Evolutionary conservation across 2,888 invertebrate species (phyloP).

Genomic region (Ectemnius continuus): DNA sequence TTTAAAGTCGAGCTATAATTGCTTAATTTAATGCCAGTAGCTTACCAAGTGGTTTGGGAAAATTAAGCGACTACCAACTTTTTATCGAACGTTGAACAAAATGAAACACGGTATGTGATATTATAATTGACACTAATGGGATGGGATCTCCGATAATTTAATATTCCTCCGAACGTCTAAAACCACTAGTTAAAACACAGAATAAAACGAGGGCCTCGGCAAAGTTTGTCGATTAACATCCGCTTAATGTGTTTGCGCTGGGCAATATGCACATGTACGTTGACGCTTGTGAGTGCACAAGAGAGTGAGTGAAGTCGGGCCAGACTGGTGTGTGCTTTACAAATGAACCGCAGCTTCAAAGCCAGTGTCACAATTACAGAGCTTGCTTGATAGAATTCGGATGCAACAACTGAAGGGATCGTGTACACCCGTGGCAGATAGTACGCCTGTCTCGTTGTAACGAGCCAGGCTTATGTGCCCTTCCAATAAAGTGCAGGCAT

Average conservation of each 20-base stretch:
- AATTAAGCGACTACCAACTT: not conserved
- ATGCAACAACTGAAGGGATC: constrained; percentile 36
- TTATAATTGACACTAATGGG: no score
- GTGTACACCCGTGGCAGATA: constrained; percentile 15
- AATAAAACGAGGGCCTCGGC: no score
- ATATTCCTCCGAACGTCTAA: no score
- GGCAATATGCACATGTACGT: not conserved
- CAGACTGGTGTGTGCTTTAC: constrained; percentile 15
- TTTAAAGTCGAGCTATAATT: no score
- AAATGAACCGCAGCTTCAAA: constrained; percentile 52
- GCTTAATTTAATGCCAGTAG: no score
- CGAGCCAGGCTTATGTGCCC: constrained; percentile 31
- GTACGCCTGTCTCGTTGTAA: constrained; percentile 24
- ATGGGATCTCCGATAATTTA: no score
- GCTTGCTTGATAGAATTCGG: constrained; percentile 26
- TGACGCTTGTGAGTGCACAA: no score
- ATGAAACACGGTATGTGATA: no score
- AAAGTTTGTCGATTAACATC: constrained; percentile 6
- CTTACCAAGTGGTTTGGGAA: no score
- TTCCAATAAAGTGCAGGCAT: constrained; percentile 15
- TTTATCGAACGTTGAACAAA: not conserved
- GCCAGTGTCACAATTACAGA: constrained; percentile 36
- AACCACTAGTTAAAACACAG: no score
- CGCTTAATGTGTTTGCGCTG: constrained; percentile 16
- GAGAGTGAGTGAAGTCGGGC: no score